phyloP scores from a whole-genome alignment of 1,140 invertebrate genomes.

The Conus betulinus region DNA sequence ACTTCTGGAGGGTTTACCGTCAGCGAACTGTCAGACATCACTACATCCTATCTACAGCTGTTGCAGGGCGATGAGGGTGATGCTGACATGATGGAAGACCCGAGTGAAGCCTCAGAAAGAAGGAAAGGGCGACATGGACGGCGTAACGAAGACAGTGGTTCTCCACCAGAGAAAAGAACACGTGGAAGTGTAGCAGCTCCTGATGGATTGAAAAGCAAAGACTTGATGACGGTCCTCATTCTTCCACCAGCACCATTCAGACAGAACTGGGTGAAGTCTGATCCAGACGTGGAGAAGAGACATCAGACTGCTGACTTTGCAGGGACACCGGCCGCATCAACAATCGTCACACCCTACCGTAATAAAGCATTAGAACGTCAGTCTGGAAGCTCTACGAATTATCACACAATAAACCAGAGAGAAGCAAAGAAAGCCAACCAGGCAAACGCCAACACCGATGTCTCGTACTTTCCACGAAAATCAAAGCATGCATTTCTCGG shows the following conservation, averaged over 20 bases:
- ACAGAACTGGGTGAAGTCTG: neutral
- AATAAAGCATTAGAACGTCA: neutral
- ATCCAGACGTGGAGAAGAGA: neutral
- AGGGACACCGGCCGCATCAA: neutral
- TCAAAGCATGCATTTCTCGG: neutral
- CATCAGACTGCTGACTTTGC: neutral
- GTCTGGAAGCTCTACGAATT: neutral
- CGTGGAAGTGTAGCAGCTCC: neutral
- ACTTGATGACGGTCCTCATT: neutral
- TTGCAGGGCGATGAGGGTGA: neutral
- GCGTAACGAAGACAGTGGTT: neutral
- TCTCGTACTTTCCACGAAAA: neutral
- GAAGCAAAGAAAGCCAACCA: neutral
- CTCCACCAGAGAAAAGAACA: neutral
- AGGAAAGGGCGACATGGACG: neutral
- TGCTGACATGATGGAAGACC: neutral
- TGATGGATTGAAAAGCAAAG: neutral
- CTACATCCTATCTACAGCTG: neutral
- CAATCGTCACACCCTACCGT: neutral
- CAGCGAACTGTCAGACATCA: neutral
- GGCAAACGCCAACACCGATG: neutral
- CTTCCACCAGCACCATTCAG: neutral
- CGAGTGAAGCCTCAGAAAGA: neutral
- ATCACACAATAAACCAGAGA: neutral
- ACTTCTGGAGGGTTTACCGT: neutral